Evolutionary conservation across 2,888 invertebrate species (phyloP), one percentile per base, ranked within the genome.

Genomic region (Dynastes tityus): DNA sequence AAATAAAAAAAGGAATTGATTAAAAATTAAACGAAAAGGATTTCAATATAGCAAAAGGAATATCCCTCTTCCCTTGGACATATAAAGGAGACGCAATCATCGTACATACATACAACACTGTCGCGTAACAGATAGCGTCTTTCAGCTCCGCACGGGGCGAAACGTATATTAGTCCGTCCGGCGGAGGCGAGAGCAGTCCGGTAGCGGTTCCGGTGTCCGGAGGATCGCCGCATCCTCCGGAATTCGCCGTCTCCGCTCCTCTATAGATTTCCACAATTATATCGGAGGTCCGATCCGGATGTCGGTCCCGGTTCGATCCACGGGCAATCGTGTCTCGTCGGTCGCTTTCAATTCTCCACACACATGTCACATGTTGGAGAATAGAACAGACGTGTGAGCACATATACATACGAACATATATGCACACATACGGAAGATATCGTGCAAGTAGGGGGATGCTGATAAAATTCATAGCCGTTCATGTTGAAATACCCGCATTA

Each of bases 181-280:
- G 85, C 83, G 82, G 81, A 82, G 82, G 80, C 80, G 80, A 82
- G 81, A 80, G 81, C 83, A 83, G 83, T 84, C 84, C 83, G 83
- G 83, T 80, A 76, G 81, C 80, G 82, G 82, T 80, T 82, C 82
- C 82, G 82, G 84, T 84, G 83, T 81, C 81, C 82, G 81, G 82
- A 82, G 84, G 83, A 84, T 82, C 82, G 83, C 84, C 84, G 82
- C 83, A 83, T 81, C 82, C 81, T 80, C 81, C 82, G 81, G 82
- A 82, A 79, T 80, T 80, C 80, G 80, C 76, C 79, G 79, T 77
- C 82, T 81, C 82, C 84, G 84, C 67, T 79, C 83, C 82, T 83
- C 85, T 85, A 85, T 85, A 85, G 85, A 85, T 85, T 45, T 85
- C 84, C 85, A 82, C 85, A 85, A 85, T 85, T 85, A 85, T 84